Percentiles rank a stretch among this genome's conserved stretches.
Evolutionary conservation across 2,888 invertebrate genomes (phyloP).

Genomic region (Ichneumoninae sp.): DNA sequence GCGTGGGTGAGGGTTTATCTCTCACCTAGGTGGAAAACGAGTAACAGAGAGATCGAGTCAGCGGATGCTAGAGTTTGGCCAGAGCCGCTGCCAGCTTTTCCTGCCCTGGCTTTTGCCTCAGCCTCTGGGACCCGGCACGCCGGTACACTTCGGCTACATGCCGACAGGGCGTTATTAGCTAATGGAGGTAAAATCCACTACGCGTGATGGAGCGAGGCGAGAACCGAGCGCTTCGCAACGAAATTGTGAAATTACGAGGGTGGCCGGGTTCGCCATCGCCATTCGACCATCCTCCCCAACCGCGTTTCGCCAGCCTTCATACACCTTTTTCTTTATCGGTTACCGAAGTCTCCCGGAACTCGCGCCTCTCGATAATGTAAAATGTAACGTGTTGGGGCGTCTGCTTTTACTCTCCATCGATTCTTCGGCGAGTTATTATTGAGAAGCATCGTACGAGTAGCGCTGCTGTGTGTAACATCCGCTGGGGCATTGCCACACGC

Average conservation of each 20-base stretch:
- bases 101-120: conserved; percentile 49
- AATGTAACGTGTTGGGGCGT: conserved; percentile 3
- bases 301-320: conserved; percentile 47
- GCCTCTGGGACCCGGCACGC: conserved; percentile 13
- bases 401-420: conserved; percentile 39
- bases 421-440: conserved; percentile 21
- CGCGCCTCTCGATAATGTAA: conserved; percentile 40
- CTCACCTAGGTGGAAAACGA: conserved; percentile 62
- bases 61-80: conserved; percentile 55
- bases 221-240: conserved; percentile 68
- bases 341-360: conserved; percentile 14
- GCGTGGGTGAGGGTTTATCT: conserved; percentile 65
- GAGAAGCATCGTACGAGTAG: conserved; percentile 1
- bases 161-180: conserved; percentile 76
- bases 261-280: conserved; percentile 19
- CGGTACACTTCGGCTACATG: conserved; percentile 33
- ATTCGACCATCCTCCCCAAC: neutral
- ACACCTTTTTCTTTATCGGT: neutral
- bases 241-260: conserved; percentile 70
- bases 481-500: conserved; percentile 14
- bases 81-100: conserved; percentile 61
- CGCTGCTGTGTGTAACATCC: neutral
- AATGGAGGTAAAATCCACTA: conserved; percentile 78
- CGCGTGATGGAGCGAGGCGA: conserved; percentile 70
- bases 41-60: conserved; percentile 61